A percentile compares a stretch with the other conserved stretches of the same genome.
Conservation (phyloP, 2,888 invertebrate genomes). For the Dexiosoma caninum region DNA sequence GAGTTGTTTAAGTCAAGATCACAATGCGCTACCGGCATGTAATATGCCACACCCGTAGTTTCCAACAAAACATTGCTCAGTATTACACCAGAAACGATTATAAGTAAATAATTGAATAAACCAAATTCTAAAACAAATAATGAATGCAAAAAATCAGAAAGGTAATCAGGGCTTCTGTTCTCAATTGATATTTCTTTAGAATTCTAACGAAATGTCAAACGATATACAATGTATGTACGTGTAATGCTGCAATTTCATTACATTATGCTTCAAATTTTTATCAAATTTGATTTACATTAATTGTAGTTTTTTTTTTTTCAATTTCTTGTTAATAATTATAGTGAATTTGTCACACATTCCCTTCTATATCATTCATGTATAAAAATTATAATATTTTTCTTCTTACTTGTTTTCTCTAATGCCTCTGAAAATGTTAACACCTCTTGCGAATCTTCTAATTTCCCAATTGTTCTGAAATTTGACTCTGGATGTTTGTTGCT, state of each 20-base stretch:
- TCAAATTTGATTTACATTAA: too few relatives aligned
- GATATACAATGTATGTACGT: too few relatives aligned
- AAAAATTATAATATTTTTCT: not conserved
- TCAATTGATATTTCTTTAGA: too few relatives aligned
- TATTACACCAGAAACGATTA: slow-evolving; percentile 79
- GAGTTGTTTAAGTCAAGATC: slow-evolving; percentile 76
- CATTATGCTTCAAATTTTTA: too few relatives aligned
- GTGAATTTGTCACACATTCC: too few relatives aligned
- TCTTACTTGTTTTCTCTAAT: slow-evolving; percentile 65
- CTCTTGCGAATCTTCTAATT: slow-evolving; percentile 43
- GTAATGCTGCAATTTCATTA: too few relatives aligned
- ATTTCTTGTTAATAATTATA: too few relatives aligned
- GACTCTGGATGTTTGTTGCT: slow-evolving; percentile 44
- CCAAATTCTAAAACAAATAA: slow-evolving; percentile 78
- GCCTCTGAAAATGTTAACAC: slow-evolving; percentile 65
- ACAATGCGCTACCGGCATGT: slow-evolving; percentile 79
- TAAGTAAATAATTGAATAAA: slow-evolving; percentile 78
- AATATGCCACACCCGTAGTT: slow-evolving; percentile 79
- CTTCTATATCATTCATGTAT: too few relatives aligned
- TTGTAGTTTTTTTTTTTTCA: too few relatives aligned
- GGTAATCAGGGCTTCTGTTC: too few relatives aligned
- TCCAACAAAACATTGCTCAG: slow-evolving; percentile 78
- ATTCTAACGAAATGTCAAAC: too few relatives aligned
- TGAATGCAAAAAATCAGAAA: not conserved
- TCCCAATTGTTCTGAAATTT: slow-evolving; percentile 40